These are phyloP conservation scores for Sebastes dallii DNA, from an alignment of 2,797 vertebrate genomes.

Conservation along the genomic window DNA sequence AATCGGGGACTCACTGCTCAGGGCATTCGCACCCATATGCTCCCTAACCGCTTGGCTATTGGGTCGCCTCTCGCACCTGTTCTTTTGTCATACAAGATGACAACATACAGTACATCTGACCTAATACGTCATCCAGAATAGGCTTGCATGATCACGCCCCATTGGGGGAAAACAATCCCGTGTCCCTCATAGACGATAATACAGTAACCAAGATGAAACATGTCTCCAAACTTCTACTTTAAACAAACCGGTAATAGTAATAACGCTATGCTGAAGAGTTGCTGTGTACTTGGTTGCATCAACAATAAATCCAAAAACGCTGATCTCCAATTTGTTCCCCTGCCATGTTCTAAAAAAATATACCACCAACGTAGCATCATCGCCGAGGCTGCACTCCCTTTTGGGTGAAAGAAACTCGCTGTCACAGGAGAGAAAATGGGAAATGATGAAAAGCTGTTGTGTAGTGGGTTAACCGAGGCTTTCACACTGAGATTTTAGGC, in stretches of 20 bases:
- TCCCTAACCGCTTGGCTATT: not conserved
- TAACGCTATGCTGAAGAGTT: not conserved
- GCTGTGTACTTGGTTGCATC: not conserved
- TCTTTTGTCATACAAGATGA: not conserved
- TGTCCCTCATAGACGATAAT: not conserved
- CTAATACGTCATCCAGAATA: not conserved
- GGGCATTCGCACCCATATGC: not conserved
- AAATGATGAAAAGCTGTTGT: too few relatives aligned
- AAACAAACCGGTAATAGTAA: not conserved
- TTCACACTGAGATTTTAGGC: not conserved
- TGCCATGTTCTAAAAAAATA: not conserved
- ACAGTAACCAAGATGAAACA: not conserved
- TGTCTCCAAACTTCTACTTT: not conserved
- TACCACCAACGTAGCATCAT: too few relatives aligned
- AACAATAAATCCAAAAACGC: not conserved
- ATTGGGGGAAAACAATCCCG: not conserved
- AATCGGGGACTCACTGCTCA: not conserved
- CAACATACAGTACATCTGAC: not conserved
- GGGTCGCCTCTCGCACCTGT: constrained; percentile 1
- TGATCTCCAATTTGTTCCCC: not conserved
- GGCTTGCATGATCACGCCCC: not conserved
- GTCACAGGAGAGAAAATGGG: too few relatives aligned
- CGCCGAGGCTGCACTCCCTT: too few relatives aligned
- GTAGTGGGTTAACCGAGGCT: not conserved
- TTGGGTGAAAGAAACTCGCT: too few relatives aligned